Evolutionary conservation across 2,113 vertebrate species (phyloP), one percentile per base, ranked within the genome.

Genomic region (Sialia sialis): DNA sequence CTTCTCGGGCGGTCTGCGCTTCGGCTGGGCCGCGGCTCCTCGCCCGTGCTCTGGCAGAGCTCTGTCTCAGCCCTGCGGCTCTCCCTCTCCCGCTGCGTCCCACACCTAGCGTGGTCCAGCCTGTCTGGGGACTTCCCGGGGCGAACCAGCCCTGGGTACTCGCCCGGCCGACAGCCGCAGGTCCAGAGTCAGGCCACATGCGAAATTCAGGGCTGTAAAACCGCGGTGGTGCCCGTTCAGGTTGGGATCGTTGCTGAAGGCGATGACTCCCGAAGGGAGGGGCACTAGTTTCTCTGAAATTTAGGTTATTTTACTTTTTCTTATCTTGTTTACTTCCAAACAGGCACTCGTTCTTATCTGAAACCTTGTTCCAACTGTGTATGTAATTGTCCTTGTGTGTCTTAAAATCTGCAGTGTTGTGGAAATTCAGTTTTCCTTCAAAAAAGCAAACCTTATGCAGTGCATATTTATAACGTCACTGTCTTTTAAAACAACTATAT

Each of bases 141-240:
- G 38, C 11, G 16, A 3, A 2, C 5, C 20, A 14, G 43, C 52
- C 43, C 36, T 5, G 0, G 55, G 19, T 7, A 2, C 6, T 22
- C 9, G 5, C 19, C 73, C 5, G 72, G 41, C 4, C 44, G 41
- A 9, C 63, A 25, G 77, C 60, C 39, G 29, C 60, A 14, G 13
- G 18, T 52, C 72, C 67, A 3, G 27, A 6, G 15, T 9, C 59
- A 4, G 44, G 38, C 67, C 16, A 14, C 41, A 1, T 4, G 26
- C 15, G 1, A 51, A 69, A 69, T 68, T 90, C 4, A 16, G 70
- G 72, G 64, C 66, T 18, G 27, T n/a, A 29, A 44, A 74, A 7
- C 20, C 7, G 2, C 30, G 7, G 68, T 6, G 38, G 7, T n/a
- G 11, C 27, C 5, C 10, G 1, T 39, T 49, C 46, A 43, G 15